Evolutionary conservation across 2,113 vertebrate species (phyloP), one percentile per base, ranked within the genome.

Genomic region (Neolamprologus sp.): DNA sequence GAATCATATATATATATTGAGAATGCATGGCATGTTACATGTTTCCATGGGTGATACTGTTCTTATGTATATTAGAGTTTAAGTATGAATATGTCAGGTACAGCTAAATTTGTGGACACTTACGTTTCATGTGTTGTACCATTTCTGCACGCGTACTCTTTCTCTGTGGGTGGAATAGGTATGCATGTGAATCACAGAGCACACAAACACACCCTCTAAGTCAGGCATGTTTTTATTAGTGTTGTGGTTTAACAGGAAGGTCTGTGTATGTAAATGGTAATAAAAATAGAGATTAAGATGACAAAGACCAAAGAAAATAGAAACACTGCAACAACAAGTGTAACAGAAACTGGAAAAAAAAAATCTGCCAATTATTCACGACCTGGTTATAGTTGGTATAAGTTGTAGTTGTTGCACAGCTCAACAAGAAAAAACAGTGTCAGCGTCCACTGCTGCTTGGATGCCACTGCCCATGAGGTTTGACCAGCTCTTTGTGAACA

Each of bases 141-240:
- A 7, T 71, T 68, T 80, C 33, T 55, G 4, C 4, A 2, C 13
- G 30, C 7, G 37, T n/a, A 4, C 21, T 4, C 5, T 17, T 35
- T 84, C 42, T 53, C 26, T 68, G 58, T 71, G 12, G 40, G 85
- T 3, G 9, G 9, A 57, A 35, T 3, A 65, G n/a, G 51, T 40
- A 80, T 82, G 58, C 35, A 42, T 4, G 2, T 93, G 90, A 92
- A 87, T 92, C 93, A 92, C 49, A 71, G 33, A 49, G 14, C 10
- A 45, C 79, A 92, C 87, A 92, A 80, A 92, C 91, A 83, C 93
- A 58, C 90, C 87, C 92, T 91, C 55, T 35, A 30, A 85, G 71
- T 68, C 11, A 84, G 60, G 57, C 82, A 37, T 30, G 28, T 54
- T 90, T 82, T 68, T 28, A 60, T 58, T 37, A 9, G 19, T 23